phyloP scores from a whole-genome alignment of 2,113 vertebrate genomes.

The Seriola rivoliana region DNA sequence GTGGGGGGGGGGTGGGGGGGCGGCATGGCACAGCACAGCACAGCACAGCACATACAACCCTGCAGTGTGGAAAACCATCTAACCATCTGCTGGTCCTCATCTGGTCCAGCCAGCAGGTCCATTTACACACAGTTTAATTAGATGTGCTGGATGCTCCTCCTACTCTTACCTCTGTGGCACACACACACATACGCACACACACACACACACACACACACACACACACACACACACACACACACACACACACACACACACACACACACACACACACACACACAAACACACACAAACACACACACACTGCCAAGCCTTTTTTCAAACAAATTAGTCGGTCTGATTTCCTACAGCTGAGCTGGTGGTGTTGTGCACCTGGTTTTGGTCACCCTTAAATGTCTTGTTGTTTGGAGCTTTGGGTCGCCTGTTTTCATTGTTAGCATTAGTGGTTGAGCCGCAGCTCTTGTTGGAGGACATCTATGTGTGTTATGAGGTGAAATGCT shows the following conservation, averaged over 20 bases:
- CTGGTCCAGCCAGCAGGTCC: slow-evolving; percentile 61
- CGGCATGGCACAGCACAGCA: not conserved
- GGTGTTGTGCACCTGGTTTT: slow-evolving; percentile 28
- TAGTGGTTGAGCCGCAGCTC: not conserved
- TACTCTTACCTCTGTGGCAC: slow-evolving; percentile 7
- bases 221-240: not conserved
- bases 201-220: not conserved
- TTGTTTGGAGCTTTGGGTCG: not conserved
- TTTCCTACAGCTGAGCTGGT: slow-evolving; percentile 36
- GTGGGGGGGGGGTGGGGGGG: not conserved
- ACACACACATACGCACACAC: slow-evolving; percentile 5
- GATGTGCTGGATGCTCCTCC: slow-evolving; percentile 39
- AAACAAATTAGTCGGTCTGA: slow-evolving; percentile 51
- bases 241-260: slow-evolving; percentile 4
- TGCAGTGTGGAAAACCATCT: slow-evolving; percentile 69
- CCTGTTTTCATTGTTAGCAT: slow-evolving; percentile 13
- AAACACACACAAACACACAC: not conserved
- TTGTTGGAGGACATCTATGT: not conserved
- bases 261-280: not conserved
- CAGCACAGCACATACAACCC: slow-evolving; percentile 24
- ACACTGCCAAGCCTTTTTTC: slow-evolving; percentile 37
- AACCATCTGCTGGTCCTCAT: slow-evolving; percentile 78
- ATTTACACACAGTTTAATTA: slow-evolving; percentile 68
- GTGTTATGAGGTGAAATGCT: slow-evolving; percentile 9
- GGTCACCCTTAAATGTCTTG: not conserved